Percentiles rank a stretch among this genome's conserved stretches.
These are phyloP conservation scores for Hirtodrosophila histrioides DNA, from an alignment of 2,888 invertebrate genomes.

Conservation along the genomic window DNA sequence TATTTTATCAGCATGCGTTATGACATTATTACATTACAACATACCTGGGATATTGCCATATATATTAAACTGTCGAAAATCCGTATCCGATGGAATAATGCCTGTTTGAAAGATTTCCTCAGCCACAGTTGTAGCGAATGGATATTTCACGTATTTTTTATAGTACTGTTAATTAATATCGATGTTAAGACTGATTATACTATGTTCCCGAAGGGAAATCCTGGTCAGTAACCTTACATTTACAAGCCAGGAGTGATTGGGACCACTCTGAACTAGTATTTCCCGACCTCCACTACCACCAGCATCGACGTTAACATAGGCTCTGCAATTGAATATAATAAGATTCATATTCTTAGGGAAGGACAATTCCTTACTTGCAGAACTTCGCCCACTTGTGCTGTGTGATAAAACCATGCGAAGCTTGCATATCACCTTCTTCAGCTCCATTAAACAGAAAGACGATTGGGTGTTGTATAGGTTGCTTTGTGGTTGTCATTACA, in stretches of 20 bases:
- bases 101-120: conserved; percentile 89
- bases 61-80: conserved; percentile 87
- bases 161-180: conserved; percentile 82
- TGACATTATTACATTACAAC: too few species aligned
- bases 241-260: conserved; percentile 88
- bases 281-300: conserved; percentile 96
- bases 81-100: conserved; percentile 88
- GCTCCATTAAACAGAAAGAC: conserved; percentile 89
- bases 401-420: conserved; percentile 88
- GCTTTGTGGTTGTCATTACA: conserved; percentile 80
- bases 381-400: conserved; percentile 92
- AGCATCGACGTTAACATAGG: conserved; percentile 95
- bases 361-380: conserved; percentile 81
- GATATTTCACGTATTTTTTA: conserved; percentile 85
- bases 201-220: too few species aligned
- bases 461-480: conserved; percentile 85
- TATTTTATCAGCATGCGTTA: too few species aligned
- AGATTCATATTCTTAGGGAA: background rate
- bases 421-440: conserved; percentile 88
- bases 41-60: conserved; percentile 67
- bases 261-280: conserved; percentile 94
- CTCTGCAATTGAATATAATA: conserved; percentile 84
- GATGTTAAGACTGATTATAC: too few species aligned
- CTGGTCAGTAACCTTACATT: conserved; percentile 84
- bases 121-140: conserved; percentile 85